These are phyloP conservation scores for Rallus limicola DNA, from an alignment of 2,113 vertebrate species.

Conservation along the genomic window DNA sequence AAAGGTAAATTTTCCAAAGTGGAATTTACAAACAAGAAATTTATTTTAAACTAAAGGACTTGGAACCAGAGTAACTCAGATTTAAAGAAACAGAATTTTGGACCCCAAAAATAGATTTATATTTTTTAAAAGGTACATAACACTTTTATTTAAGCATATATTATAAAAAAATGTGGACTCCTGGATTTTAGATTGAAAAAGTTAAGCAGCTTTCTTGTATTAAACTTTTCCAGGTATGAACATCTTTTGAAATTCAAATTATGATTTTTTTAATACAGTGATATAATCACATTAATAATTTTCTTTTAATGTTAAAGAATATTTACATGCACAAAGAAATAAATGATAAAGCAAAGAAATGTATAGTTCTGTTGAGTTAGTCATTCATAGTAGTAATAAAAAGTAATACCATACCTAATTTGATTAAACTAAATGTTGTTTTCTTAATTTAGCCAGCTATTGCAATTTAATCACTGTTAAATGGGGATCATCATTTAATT, in stretches of 20 bases:
- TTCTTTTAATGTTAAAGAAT: background rate
- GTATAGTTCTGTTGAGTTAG: background rate
- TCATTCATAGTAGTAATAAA: constrained; percentile 40
- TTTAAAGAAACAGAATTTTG: background rate
- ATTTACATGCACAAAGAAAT: background rate
- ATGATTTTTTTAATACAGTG: background rate
- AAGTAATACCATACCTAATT: constrained; percentile 64
- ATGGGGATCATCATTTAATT: constrained; percentile 63
- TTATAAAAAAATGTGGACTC: background rate
- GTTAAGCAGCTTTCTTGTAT: background rate
- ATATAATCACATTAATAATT: background rate
- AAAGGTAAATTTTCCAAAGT: background rate
- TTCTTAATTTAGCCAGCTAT: constrained; percentile 60
- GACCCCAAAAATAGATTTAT: background rate
- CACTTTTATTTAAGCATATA: background rate
- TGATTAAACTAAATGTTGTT: constrained; percentile 63
- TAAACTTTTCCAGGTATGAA: background rate
- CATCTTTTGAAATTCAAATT: background rate
- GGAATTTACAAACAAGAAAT: background rate
- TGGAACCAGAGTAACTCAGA: background rate
- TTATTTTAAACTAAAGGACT: background rate
- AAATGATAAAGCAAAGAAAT: background rate
- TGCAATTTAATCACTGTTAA: constrained; percentile 68
- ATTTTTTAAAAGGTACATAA: background rate
- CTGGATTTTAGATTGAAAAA: background rate